These are phyloP conservation scores for Phalacrocorax brasilianus DNA, from an alignment of 2,113 vertebrate genomes.

Conservation along the genomic window DNA sequence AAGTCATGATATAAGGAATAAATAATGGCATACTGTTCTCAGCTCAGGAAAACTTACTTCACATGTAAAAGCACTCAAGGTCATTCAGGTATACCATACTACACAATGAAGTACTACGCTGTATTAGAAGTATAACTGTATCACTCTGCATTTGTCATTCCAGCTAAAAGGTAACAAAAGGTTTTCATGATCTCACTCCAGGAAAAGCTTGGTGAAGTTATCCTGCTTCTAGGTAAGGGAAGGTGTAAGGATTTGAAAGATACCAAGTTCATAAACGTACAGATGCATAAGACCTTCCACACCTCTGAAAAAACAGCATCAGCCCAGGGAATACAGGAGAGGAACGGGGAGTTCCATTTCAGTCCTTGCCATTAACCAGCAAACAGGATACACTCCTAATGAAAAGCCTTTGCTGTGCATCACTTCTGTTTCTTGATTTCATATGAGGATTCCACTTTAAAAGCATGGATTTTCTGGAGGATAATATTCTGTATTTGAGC, in stretches of 20 bases:
- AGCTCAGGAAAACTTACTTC: neutral
- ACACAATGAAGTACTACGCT: neutral
- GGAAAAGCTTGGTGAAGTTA: neutral
- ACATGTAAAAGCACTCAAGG: neutral
- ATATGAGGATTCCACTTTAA: neutral
- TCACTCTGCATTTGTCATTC: neutral
- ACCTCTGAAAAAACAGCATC: neutral
- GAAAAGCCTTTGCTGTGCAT: neutral
- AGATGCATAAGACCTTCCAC: neutral
- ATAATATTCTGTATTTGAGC: neutral
- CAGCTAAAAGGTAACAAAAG: neutral
- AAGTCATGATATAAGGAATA: neutral
- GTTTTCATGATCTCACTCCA: neutral
- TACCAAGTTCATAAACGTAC: neutral
- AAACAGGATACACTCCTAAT: neutral
- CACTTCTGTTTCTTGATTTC: neutral
- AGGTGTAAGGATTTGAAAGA: neutral
- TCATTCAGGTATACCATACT: neutral
- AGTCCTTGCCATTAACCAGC: neutral
- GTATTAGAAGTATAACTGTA: neutral
- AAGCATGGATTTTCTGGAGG: neutral
- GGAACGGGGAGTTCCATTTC: rapidly evolving
- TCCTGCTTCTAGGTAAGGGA: neutral
- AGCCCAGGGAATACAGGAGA: neutral
- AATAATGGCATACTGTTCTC: neutral